These are phyloP conservation scores for Drosophila paulistorum DNA, from an alignment of 1,140 invertebrate genomes.

Conservation along the genomic window DNA sequence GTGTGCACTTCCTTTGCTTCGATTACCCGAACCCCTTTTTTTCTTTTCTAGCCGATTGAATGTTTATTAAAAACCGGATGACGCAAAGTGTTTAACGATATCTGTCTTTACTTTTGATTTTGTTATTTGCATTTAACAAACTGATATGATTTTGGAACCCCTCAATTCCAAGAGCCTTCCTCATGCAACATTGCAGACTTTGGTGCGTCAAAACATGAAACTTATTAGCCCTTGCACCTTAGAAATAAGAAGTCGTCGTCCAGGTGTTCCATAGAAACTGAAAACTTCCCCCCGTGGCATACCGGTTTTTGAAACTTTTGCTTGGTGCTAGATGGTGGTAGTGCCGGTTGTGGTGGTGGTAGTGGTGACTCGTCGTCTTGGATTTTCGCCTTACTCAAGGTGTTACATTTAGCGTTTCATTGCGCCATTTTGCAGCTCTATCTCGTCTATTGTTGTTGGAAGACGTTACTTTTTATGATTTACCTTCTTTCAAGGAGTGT, in stretches of 20 bases:
- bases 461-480: conserved; percentile 7
- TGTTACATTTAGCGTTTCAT: conserved; percentile 40
- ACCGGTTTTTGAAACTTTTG: conserved; percentile 37
- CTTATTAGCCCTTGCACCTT: conserved; percentile 66
- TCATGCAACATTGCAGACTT: conserved; percentile 48
- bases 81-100: conserved; percentile 50
- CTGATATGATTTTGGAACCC: conserved; percentile 51
- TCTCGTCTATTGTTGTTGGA: conserved; percentile 9
- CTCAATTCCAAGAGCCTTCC: conserved; percentile 10
- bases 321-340: background rate
- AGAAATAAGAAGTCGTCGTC: conserved; percentile 42
- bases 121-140: conserved; percentile 51
- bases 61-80: conserved; percentile 54
- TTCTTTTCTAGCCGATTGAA: conserved; percentile 32
- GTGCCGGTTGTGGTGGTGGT: conserved; percentile 21
- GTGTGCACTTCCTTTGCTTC: conserved; percentile 71
- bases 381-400: conserved; percentile 47
- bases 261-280: conserved; percentile 70
- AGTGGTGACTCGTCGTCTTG: conserved; percentile 20
- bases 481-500: conserved; percentile 7
- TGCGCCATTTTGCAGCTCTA: conserved; percentile 43
- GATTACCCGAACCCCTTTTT: conserved; percentile 31
- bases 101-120: conserved; percentile 36
- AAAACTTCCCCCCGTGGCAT: conserved; percentile 70
- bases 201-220: conserved; percentile 73